phyloP scores from a whole-genome alignment of 2,113 vertebrate genomes.

The Oreochromis niloticus region DNA sequence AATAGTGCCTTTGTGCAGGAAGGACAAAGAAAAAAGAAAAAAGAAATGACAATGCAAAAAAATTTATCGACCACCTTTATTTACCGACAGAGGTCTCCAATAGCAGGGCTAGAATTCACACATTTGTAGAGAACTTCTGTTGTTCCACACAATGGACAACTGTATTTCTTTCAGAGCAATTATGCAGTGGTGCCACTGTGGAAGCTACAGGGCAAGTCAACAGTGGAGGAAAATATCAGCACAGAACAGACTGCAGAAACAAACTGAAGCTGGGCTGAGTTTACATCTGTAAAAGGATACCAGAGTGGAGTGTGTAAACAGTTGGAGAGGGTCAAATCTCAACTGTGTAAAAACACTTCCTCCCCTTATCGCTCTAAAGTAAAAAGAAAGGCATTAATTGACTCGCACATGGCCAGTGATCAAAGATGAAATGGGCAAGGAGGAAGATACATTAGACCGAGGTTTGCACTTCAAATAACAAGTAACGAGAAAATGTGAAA shows the following conservation, averaged over 20 bases:
- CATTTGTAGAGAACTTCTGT: conserved; percentile 65
- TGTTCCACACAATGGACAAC: conserved; percentile 67
- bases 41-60: conserved; percentile 43
- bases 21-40: background rate
- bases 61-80: conserved; percentile 77
- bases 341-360: conserved; percentile 19
- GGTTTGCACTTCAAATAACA: conserved; percentile 6
- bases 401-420: conserved; percentile 12
- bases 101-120: conserved; percentile 80
- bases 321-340: conserved; percentile 16
- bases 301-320: conserved; percentile 62
- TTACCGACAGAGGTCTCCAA: conserved; percentile 76
- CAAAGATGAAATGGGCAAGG: conserved; percentile 14
- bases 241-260: conserved; percentile 45
- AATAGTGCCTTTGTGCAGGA: background rate
- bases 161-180: conserved; percentile 77
- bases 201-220: conserved; percentile 50
- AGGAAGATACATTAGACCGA: background rate
- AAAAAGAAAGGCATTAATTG: conserved; percentile 28
- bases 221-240: conserved; percentile 39
- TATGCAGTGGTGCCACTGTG: conserved; percentile 69
- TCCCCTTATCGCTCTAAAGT: conserved; percentile 7
- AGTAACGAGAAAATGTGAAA: background rate
- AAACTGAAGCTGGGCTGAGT: conserved; percentile 29
- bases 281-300: conserved; percentile 38